phyloP scores from a whole-genome alignment of 1,140 invertebrate genomes.

The Dysdera silvatica region DNA sequence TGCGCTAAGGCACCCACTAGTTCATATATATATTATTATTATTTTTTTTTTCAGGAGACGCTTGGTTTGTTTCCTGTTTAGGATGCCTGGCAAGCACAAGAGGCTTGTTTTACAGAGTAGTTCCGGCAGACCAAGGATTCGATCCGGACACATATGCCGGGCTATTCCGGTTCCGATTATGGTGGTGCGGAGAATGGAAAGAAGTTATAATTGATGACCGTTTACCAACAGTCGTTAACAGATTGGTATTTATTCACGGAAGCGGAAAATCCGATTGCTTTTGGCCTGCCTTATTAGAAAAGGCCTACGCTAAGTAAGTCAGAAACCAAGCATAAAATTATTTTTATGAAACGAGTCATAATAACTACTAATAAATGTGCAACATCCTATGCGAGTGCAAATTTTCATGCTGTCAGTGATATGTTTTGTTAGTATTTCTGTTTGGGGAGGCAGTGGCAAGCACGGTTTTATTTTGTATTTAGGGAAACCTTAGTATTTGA shows the following conservation, averaged over 20 bases:
- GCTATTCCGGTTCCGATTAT: slow-evolving; percentile 84
- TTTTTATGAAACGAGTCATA: background rate
- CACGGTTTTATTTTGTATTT: no score
- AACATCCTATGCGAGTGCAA: no score
- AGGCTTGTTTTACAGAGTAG: slow-evolving; percentile 87
- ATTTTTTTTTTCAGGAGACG: slow-evolving; percentile 65
- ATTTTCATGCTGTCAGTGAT: no score
- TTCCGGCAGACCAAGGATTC: slow-evolving; percentile 87
- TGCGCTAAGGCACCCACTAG: no score
- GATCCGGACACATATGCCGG: slow-evolving; percentile 53
- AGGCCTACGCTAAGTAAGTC: slow-evolving; percentile 93
- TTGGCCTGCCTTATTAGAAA: slow-evolving; percentile 92
- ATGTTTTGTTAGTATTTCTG: no score
- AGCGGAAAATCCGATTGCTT: slow-evolving; percentile 77
- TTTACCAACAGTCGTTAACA: slow-evolving; percentile 83
- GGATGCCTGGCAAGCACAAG: slow-evolving; percentile 67
- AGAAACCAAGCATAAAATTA: background rate
- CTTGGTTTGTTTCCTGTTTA: slow-evolving; percentile 82
- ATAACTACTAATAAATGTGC: no score
- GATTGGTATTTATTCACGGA: slow-evolving; percentile 87
- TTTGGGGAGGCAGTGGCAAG: no score
- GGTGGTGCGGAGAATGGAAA: slow-evolving; percentile 94
- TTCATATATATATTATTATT: no score
- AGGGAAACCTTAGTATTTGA: no score
- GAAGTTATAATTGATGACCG: slow-evolving; percentile 93